Percentiles rank a stretch among this genome's conserved stretches.
These are phyloP conservation scores for Ormyrus rosae DNA, from an alignment of 2,888 invertebrate species.

Conservation along the genomic window DNA sequence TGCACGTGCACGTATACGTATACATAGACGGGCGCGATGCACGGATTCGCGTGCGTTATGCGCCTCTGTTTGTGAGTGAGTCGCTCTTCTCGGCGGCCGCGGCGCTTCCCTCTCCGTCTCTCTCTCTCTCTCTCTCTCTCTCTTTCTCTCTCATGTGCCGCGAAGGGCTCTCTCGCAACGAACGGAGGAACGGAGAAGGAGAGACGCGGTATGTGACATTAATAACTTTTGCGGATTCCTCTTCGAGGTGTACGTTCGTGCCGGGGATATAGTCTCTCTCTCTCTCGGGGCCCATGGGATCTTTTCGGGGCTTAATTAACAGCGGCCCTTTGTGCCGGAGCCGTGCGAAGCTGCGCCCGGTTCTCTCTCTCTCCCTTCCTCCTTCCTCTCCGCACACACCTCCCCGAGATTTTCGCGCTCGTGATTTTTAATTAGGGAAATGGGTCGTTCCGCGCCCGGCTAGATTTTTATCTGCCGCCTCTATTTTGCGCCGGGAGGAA, in stretches of 20 bases:
- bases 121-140: not conserved
- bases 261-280: not conserved
- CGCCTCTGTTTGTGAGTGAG: conserved; percentile 41
- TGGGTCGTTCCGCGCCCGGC: not conserved
- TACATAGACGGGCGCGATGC: conserved; percentile 22
- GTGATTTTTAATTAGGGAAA: conserved; percentile 44
- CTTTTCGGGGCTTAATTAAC: conserved; percentile 55
- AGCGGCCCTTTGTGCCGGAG: conserved; percentile 31
- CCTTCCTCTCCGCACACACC: not conserved
- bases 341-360: conserved; percentile 14
- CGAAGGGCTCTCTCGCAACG: not conserved
- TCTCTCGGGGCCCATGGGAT: conserved; percentile 34
- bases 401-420: conserved; percentile 1
- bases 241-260: conserved; percentile 1
- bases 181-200: conserved; percentile 9
- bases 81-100: conserved; percentile 1
- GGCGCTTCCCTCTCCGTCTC: conserved; percentile 52
- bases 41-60: conserved; percentile 48
- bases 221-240: conserved; percentile 55
- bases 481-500: not conserved
- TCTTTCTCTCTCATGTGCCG: conserved; percentile 5
- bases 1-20: conserved; percentile 12
- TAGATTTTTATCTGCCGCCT: conserved; percentile 9
- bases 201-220: conserved; percentile 54
- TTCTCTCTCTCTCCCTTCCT: too few species aligned